Conservation (phyloP, 2,797 vertebrate species). For the Atherinosoma microstoma region DNA sequence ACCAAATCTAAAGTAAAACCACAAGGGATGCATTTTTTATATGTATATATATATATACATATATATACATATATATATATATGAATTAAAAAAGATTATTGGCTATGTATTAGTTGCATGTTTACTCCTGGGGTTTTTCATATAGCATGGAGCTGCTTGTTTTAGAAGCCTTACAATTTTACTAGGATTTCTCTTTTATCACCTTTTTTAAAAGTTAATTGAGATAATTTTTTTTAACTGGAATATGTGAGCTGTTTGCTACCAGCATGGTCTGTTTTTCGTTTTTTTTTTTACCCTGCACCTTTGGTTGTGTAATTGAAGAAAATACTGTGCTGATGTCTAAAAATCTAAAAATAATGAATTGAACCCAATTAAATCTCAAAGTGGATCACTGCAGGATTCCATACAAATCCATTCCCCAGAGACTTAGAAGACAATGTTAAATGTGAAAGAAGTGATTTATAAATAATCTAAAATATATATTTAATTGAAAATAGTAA, state of each 20-base stretch:
- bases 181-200: conserved; percentile 21
- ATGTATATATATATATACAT: no score
- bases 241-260: conserved; percentile 25
- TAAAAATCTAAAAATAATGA: conserved; percentile 28
- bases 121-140: conserved; percentile 7
- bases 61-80: neutral
- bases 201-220: conserved; percentile 24
- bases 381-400: conserved; percentile 16
- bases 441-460: neutral
- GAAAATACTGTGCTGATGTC: conserved; percentile 2
- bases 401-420: neutral
- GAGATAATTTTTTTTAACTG: conserved; percentile 2
- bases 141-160: conserved; percentile 1
- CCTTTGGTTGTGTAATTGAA: conserved; percentile 46
- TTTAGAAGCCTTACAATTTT: conserved; percentile 29
- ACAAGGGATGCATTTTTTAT: neutral
- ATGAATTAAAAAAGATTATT: neutral
- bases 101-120: neutral
- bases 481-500: neutral
- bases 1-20: neutral
- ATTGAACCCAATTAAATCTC: conserved; percentile 39
- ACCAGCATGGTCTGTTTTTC: conserved; percentile 5
- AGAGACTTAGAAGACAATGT: neutral
- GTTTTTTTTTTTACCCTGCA: conserved; percentile 38
- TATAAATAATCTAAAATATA: neutral